Evolutionary conservation across 2,888 invertebrate genomes (phyloP), one percentile per base, ranked within the genome.

Genomic region (Cataglyphis albicans): DNA sequence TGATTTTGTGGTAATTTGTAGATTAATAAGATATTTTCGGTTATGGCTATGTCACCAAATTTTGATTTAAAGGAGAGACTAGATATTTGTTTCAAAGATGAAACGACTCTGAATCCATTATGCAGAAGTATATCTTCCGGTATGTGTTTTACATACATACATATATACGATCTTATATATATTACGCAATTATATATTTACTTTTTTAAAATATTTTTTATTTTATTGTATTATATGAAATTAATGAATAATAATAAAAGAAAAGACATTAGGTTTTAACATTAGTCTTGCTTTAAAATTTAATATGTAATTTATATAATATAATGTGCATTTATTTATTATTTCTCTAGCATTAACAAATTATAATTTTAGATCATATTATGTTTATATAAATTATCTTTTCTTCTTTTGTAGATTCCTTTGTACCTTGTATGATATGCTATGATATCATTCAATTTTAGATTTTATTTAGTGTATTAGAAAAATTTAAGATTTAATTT

Each of bases 51-150:
- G n/a, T 73, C 84, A 15, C 74, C 78, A 76, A 90, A 78, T 65
- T 83, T 82, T 21, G 65, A 82, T 73, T 81, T 89, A 67, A 87
- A 88, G 73, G 88, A 90, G 52, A 89, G 86, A 84, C 83, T 91
- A 76, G 85, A 88, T n/a, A 78, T 70, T 67, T 88, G 85, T 64
- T 88, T 96, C 70, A 95, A 95, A 65, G 93, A 95, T 88, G 94
- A 95, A 85, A 92, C 95, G 82, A 93, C 93, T 88, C 93, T 96
- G 90, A 95, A 94, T 86, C 91, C 94, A 25, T 90, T 95, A 90
- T 95, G 95, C 72, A 93, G 93, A 57, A 95, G 94, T 88, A 94
- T 96, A 83, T 94, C 95, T 83, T 92, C 95, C 87, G 96, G 96
- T 96, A 92, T 93, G 87, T 87, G 73, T 88, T 86, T 83, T 84